Base-by-base conservation (phyloP, 2,888 invertebrate species). In the Ganaspis brasiliensis region DNA sequence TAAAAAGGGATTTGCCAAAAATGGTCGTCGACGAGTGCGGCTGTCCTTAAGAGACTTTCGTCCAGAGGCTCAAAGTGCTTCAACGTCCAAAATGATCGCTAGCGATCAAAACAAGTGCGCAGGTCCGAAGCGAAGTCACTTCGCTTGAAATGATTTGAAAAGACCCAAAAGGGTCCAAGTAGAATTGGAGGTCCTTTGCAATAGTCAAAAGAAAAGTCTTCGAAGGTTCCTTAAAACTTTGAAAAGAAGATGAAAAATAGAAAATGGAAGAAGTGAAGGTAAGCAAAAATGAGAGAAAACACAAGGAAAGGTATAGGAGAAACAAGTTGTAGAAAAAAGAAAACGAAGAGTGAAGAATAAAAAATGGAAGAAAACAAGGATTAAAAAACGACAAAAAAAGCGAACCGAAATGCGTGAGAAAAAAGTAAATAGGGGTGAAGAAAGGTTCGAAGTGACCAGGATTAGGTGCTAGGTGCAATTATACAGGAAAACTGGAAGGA, bases 11-110 rank as follows among this genome's bases (percentile, higher is more conserved):
- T 93, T 93, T 98, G 91, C 98, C 98, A 84, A 97, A 98, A 93
- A 98, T 98, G 98, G 97, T 97, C 87, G 97, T 98, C 82, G 97
- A 98, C 92, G 98, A 98, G 93, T 98, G 98, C 93, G 98, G 97
- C 86, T 98, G 98, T 92, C 97, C 97, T 87, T 98, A 94, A 82
- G 75, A 63, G 59, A 77, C 45, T 59, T 71, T 24, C 21, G 26
- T 24, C 10, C 14, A 31, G 35, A 73, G 26, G 26, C 57, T 67
- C 24, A 24, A 67, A 67, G 67, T 67, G 40, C 45, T 67, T 67
- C 24, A 67, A 45, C 9, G 45, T 67, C 45, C n/a, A 67, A 45
- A 67, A 67, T 24, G 67, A 67, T 67, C 67, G 14, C n/a, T 3
- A 67, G 45, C n/a, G 67, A 67, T 67, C 67, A 67, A 67, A 40